Percentiles rank a stretch among this genome's conserved stretches.
Evolutionary conservation across 2,797 vertebrate genomes (phyloP).

Genomic region (Sebastes vulpes): DNA sequence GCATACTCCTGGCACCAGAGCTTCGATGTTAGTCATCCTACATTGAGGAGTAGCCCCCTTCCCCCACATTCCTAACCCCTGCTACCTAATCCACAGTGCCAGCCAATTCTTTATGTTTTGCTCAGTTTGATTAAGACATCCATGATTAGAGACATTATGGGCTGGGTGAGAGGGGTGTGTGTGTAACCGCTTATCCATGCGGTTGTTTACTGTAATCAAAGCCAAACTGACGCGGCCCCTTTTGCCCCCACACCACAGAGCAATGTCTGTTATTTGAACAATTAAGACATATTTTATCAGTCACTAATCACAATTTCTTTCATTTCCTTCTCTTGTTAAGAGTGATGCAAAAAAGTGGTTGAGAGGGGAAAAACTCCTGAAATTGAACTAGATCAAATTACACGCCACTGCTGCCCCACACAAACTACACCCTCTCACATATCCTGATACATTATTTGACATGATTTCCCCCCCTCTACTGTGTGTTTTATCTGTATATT

Average conservation of each 20-base stretch:
- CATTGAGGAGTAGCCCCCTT: slow-evolving; percentile 74
- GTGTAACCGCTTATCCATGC: slow-evolving; percentile 48
- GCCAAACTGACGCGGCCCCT: slow-evolving; percentile 25
- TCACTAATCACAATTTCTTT: not conserved
- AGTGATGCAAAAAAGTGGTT: not conserved
- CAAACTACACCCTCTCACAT: not conserved
- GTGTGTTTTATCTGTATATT: slow-evolving; percentile 35
- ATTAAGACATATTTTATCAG: not conserved
- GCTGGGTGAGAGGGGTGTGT: slow-evolving; percentile 69
- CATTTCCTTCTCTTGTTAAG: not conserved
- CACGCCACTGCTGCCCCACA: not conserved
- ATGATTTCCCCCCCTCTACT: not conserved
- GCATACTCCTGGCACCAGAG: slow-evolving; percentile 76
- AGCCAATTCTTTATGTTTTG: slow-evolving; percentile 83
- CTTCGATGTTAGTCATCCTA: slow-evolving; percentile 78
- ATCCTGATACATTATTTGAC: not conserved
- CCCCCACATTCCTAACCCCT: slow-evolving; percentile 80
- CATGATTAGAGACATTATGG: slow-evolving; percentile 87
- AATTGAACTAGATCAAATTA: not conserved
- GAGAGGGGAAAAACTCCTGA: not conserved
- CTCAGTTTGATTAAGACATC: slow-evolving; percentile 88
- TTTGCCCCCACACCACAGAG: slow-evolving; percentile 17
- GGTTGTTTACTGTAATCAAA: slow-evolving; percentile 67
- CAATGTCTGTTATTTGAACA: not conserved
- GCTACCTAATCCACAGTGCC: slow-evolving; percentile 83